These are phyloP conservation scores for Aleadryas rufinucha DNA, from an alignment of 2,113 vertebrate genomes.

Conservation along the genomic window DNA sequence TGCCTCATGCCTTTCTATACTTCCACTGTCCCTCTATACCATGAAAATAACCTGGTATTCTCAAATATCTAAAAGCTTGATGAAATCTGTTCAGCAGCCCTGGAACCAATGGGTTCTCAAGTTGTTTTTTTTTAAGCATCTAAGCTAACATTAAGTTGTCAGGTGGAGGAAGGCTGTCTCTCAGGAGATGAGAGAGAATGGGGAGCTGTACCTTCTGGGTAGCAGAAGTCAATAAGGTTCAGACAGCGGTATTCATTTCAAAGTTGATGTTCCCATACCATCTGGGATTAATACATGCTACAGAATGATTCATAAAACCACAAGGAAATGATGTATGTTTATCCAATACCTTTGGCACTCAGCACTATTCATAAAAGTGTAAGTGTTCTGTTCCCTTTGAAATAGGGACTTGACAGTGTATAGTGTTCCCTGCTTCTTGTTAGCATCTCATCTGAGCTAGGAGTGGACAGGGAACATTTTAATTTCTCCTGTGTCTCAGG, in stretches of 20 bases:
- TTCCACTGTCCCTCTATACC: not conserved
- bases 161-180: not conserved
- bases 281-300: not conserved
- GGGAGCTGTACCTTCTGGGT: not conserved
- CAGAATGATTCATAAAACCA: not conserved
- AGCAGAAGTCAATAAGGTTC: not conserved
- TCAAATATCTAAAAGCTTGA: not conserved
- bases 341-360: slow-evolving; percentile 16
- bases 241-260: not conserved
- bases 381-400: slow-evolving; percentile 11
- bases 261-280: not conserved
- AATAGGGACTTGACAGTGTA: not conserved
- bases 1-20: not conserved
- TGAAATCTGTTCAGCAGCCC: not conserved
- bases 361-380: not conserved
- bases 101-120: not conserved
- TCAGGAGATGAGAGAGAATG: not conserved
- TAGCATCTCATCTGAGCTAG: not conserved
- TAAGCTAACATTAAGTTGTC: not conserved
- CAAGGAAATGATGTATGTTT: not conserved
- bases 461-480: not conserved
- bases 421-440: not conserved
- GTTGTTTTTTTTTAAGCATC: not conserved
- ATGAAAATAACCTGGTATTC: not conserved
- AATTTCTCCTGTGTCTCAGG: not conserved